These are phyloP conservation scores for Pelobates cultripes DNA, from an alignment of 2,797 vertebrate genomes.

Conservation along the genomic window DNA sequence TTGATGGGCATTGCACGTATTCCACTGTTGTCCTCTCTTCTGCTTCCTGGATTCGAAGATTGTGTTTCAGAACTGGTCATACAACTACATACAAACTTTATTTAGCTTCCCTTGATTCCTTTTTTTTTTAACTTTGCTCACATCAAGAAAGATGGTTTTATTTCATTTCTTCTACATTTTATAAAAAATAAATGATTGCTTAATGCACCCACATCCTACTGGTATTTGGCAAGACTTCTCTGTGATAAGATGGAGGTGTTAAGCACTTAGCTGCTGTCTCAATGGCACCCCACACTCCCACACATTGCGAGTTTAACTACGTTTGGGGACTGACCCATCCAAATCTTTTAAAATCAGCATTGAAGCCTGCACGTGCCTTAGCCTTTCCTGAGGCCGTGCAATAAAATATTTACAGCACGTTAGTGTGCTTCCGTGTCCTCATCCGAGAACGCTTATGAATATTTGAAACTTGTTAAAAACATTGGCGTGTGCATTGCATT, in stretches of 20 bases:
- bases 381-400: slow-evolving; percentile 37
- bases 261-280: slow-evolving; percentile 48
- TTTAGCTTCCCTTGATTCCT: too few species aligned
- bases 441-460: slow-evolving; percentile 54
- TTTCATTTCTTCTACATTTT: slow-evolving; percentile 11
- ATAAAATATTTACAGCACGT: slow-evolving; percentile 60
- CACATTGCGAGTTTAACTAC: slow-evolving; percentile 25
- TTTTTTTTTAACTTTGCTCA: too few species aligned
- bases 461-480: slow-evolving; percentile 56
- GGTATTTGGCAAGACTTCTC: slow-evolving; percentile 2
- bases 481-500: slow-evolving; percentile 38
- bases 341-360: slow-evolving; percentile 54
- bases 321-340: slow-evolving; percentile 52
- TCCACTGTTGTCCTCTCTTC: too few species aligned
- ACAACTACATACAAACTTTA: too few species aligned
- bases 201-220: slow-evolving; percentile 32
- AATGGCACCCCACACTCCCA: slow-evolving; percentile 35
- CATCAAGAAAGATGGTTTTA: neutral
- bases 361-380: slow-evolving; percentile 36
- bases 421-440: slow-evolving; percentile 57
- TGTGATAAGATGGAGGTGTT: slow-evolving; percentile 41
- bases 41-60: too few species aligned
- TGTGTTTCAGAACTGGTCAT: too few species aligned
- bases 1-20: too few species aligned
- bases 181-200: slow-evolving; percentile 47